Evolutionary conservation across 2,797 vertebrate genomes (phyloP).

Genomic region (Selene dorsalis): DNA sequence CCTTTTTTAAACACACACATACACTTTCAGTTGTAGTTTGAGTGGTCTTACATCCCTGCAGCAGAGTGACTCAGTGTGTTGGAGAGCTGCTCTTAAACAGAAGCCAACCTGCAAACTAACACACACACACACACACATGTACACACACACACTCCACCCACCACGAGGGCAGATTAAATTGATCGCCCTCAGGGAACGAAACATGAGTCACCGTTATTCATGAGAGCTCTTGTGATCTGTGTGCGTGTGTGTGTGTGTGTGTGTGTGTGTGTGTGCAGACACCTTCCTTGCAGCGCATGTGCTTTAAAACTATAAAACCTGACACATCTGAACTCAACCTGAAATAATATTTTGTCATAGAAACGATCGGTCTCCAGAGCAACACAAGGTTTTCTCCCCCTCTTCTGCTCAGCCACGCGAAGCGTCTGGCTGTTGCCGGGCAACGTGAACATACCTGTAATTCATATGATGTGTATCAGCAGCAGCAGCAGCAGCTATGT

Average conservation of each 20-base stretch:
- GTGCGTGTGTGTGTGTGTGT: constrained; percentile 1
- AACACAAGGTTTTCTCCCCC: too few species aligned
- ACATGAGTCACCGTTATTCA: constrained; percentile 50
- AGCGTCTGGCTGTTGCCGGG: neutral
- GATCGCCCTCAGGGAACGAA: constrained; percentile 25
- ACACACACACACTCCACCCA: neutral
- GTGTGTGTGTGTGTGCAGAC: neutral
- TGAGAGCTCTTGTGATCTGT: neutral
- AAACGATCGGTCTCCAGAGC: neutral
- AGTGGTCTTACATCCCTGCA: constrained; percentile 29
- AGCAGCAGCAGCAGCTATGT: too few species aligned
- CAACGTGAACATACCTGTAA: neutral
- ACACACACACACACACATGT: neutral
- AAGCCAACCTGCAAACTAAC: constrained; percentile 7
- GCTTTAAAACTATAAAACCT: neutral
- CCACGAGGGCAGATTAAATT: constrained; percentile 35
- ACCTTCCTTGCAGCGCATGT: too few species aligned
- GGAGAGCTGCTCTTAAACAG: constrained; percentile 17
- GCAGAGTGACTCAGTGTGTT: constrained; percentile 27
- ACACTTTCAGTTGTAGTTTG: constrained; percentile 3
- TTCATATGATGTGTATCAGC: too few species aligned
- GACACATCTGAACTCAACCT: constrained; percentile 13
- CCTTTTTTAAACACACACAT: neutral
- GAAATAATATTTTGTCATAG: neutral
- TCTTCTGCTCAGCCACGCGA: too few species aligned